Conservation (phyloP, 2,797 vertebrate genomes). For the Lepilemur ruficaudatus region DNA sequence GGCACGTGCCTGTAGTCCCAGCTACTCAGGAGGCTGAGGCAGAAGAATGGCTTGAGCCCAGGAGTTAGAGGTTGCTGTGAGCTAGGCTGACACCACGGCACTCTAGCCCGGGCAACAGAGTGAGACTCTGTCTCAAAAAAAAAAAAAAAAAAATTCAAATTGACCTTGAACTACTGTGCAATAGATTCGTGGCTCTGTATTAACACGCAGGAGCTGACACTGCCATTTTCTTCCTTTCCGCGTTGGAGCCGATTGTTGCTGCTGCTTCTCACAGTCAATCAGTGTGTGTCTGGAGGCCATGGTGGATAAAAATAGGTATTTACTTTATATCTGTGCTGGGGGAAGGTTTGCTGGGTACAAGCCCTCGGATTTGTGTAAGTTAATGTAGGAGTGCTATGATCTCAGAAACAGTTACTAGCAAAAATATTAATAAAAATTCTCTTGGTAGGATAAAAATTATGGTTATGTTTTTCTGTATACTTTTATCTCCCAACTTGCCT, state of each 20-base stretch:
- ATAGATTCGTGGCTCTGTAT: neutral
- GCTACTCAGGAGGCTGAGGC: no score
- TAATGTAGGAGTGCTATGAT: no score
- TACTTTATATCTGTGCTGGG: neutral
- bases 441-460: neutral
- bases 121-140: no score
- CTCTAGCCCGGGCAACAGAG: no score
- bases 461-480: neutral
- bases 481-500: neutral
- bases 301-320: neutral
- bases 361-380: neutral
- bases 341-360: neutral
- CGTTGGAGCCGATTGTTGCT: neutral
- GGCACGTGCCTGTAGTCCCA: no score
- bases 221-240: neutral
- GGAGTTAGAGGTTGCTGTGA: no score
- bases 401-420: neutral
- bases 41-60: no score
- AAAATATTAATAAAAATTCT: neutral
- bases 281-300: neutral
- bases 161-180: neutral
- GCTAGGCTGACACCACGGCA: no score
- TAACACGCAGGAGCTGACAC: neutral
- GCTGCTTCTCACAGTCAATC: neutral
- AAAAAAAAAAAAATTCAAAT: neutral